A percentile compares a stretch with the other conserved stretches of the same genome.
Conservation (phyloP, 2,888 invertebrate genomes). For the Drosophila monieri region DNA sequence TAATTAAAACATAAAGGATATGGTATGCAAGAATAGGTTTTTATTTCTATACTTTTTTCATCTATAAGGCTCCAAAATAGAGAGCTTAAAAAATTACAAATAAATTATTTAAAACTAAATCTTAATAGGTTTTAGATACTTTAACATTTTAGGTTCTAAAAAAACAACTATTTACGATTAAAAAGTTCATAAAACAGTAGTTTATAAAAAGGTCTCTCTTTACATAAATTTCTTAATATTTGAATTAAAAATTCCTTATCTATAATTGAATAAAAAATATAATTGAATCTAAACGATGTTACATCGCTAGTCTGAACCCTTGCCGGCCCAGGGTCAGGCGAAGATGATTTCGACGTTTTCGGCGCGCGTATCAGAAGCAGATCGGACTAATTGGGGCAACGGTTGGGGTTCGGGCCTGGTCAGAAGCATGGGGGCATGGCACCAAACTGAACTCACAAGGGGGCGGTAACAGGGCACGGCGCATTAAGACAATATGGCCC, state of each 20-base stretch:
- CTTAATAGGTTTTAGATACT: no score
- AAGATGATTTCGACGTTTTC: conserved; percentile 51
- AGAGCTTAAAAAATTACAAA: no score
- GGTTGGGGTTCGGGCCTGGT: conserved; percentile 41
- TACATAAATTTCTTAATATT: no score
- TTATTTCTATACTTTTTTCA: accelerated
- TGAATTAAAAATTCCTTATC: no score
- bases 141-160: no score
- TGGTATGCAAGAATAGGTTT: background rate
- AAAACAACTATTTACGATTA: no score
- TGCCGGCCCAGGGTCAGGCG: conserved; percentile 35
- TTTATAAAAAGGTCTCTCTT: background rate
- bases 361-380: conserved; percentile 83
- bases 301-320: conserved; percentile 36
- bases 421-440: conserved; percentile 17
- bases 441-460: conserved; percentile 13
- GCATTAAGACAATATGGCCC: conserved; percentile 75
- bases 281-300: background rate
- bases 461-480: conserved; percentile 60
- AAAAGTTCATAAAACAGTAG: no score
- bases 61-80: no score
- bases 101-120: no score
- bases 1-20: background rate
- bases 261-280: no score
- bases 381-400: conserved; percentile 83